Conservation (phyloP, 2,113 vertebrate species). For the Nymphicus hollandicus region DNA sequence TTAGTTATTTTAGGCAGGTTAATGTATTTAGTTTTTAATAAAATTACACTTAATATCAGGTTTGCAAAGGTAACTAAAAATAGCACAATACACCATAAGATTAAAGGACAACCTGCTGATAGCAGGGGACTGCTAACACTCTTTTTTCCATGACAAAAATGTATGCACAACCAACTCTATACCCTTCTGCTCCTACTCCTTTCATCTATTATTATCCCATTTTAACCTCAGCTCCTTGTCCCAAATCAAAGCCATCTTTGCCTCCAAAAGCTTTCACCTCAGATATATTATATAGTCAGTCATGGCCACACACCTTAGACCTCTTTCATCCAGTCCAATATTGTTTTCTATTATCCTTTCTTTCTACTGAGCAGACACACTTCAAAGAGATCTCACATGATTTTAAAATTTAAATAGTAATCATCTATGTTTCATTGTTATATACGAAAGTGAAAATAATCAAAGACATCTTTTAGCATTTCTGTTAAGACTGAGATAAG, state of each 20-base stretch:
- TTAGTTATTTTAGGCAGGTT: neutral
- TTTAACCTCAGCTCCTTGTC: neutral
- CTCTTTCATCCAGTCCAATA: neutral
- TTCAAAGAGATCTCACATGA: neutral
- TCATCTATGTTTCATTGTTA: neutral
- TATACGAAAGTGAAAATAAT: neutral
- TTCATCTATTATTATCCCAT: neutral
- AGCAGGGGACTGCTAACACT: neutral
- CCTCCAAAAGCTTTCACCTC: neutral
- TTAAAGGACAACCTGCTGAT: neutral
- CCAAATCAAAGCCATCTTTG: neutral
- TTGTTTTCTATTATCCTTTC: neutral
- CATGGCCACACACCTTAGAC: neutral
- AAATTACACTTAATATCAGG: neutral
- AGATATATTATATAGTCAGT: neutral
- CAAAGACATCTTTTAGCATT: neutral
- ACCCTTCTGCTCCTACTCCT: neutral
- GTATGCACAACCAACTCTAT: neutral
- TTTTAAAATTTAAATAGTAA: neutral
- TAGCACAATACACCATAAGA: neutral
- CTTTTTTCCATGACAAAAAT: neutral
- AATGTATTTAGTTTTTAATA: neutral
- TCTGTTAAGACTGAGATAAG: neutral
- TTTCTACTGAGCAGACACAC: neutral
- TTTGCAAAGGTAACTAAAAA: neutral